Conservation (phyloP, 2,113 vertebrate species). For the Suricata suricatta region DNA sequence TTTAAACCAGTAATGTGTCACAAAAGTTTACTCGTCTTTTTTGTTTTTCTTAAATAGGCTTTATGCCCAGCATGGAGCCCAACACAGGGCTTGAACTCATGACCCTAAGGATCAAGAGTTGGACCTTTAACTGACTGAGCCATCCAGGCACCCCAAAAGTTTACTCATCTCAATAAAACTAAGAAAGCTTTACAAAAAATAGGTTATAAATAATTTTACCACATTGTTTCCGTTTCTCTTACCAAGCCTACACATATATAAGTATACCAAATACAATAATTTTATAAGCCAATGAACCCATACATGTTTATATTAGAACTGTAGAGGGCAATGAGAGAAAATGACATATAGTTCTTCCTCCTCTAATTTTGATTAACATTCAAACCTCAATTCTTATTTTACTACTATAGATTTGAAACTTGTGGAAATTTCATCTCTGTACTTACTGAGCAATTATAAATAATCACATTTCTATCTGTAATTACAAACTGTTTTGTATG, state of each 20-base stretch:
- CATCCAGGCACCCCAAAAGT: neutral
- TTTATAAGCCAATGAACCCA: neutral
- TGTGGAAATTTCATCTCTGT: neutral
- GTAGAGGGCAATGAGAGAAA: neutral
- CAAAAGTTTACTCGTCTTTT: too few species aligned
- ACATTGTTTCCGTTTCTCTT: neutral
- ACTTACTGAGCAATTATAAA: neutral
- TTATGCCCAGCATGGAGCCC: too few species aligned
- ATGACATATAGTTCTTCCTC: neutral
- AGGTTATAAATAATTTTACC: conserved; percentile 4
- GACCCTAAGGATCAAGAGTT: too few species aligned
- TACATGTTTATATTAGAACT: neutral
- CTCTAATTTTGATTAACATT: neutral
- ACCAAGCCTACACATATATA: neutral
- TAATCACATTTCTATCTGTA: conserved; percentile 5
- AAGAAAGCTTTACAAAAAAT: neutral
- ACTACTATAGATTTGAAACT: neutral
- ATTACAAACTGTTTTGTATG: neutral
- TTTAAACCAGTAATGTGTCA: too few species aligned
- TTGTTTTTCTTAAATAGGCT: too few species aligned
- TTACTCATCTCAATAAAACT: neutral
- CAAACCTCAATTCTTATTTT: neutral
- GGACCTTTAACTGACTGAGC: too few species aligned
- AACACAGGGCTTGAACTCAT: too few species aligned
- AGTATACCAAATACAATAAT: neutral